Conservation (phyloP, 2,888 invertebrate species). For the Tipula lateralis region DNA sequence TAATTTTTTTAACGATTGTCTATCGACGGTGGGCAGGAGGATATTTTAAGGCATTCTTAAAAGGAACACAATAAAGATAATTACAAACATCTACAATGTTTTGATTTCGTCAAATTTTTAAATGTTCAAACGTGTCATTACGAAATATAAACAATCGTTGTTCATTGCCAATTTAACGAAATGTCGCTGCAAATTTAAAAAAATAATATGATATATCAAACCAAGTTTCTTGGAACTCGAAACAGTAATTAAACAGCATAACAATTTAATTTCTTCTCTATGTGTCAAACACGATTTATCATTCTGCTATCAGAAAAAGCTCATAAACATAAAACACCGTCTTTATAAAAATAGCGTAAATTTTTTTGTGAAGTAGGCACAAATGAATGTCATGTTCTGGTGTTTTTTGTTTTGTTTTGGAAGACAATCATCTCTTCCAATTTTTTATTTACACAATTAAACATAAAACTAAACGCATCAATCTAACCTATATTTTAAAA, state of each 20-base stretch:
- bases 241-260: no score
- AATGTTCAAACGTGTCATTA: background rate
- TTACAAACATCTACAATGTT: background rate
- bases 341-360: background rate
- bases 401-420: background rate
- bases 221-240: background rate
- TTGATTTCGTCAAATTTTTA: background rate
- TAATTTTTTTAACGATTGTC: conserved; percentile 7
- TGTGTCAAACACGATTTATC: background rate
- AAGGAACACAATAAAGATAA: background rate
- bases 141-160: background rate
- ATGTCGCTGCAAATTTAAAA: no score
- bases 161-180: background rate
- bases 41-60: background rate
- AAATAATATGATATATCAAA: background rate
- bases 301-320: background rate
- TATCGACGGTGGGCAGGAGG: background rate
- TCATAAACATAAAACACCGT: background rate
- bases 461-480: background rate
- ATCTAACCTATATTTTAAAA: background rate
- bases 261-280: background rate
- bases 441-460: background rate
- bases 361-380: background rate
- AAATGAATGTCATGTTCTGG: background rate
- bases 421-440: background rate